Conservation (phyloP, 1,140 invertebrate genomes). For the Drosophila kepulauana region DNA sequence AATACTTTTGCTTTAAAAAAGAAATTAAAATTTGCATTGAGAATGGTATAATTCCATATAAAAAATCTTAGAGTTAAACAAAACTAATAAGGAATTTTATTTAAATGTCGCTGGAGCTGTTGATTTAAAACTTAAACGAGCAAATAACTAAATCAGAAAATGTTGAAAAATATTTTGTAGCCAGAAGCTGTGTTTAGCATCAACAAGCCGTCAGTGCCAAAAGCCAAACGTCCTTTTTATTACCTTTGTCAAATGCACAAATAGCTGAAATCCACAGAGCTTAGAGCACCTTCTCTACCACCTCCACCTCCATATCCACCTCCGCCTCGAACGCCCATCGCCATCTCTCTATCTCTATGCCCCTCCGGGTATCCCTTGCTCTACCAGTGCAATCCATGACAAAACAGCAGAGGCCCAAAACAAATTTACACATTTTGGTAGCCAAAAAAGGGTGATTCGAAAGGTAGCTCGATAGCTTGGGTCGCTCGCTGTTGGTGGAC, state of each 20-base stretch:
- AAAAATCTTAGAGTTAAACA: no score
- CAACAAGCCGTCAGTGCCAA: conserved; percentile 68
- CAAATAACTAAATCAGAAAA: conserved; percentile 6
- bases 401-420: conserved; percentile 63
- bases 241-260: conserved; percentile 82
- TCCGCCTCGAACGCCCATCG: neutral
- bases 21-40: no score
- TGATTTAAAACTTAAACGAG: conserved; percentile 3
- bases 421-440: conserved; percentile 76
- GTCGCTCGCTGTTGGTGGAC: neutral
- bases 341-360: neutral
- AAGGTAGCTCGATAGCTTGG: conserved; percentile 37
- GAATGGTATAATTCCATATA: no score
- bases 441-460: conserved; percentile 43
- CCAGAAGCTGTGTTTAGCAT: conserved; percentile 46
- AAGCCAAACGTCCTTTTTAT: conserved; percentile 78
- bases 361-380: neutral
- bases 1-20: no score
- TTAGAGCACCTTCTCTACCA: conserved; percentile 15
- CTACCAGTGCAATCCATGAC: conserved; percentile 49
- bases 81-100: neutral
- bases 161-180: conserved; percentile 43
- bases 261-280: conserved; percentile 73
- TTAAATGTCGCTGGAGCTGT: neutral
- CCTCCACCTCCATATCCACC: neutral